Evolutionary conservation across 2,888 invertebrate genomes (phyloP).

Genomic region (Quadroppia sp.): DNA sequence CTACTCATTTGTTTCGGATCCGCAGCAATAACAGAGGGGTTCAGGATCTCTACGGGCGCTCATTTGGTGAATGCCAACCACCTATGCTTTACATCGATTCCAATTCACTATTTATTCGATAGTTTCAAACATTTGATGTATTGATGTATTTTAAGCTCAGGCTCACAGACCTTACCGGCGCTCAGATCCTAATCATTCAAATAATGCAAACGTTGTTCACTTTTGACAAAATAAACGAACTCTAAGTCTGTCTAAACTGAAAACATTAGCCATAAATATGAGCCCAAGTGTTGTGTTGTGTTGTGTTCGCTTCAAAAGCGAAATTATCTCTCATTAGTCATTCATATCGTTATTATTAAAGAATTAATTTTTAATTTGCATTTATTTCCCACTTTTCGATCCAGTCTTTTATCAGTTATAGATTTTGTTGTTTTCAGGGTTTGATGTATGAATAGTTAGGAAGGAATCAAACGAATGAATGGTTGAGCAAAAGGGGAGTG

Average conservation of each 20-base stretch:
- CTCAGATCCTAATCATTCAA: neutral
- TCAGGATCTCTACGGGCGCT: conserved; percentile 10
- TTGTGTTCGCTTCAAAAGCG: neutral
- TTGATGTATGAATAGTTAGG: neutral
- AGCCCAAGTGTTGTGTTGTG: neutral
- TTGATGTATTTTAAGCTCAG: neutral
- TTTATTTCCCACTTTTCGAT: neutral
- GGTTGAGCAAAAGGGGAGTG: conserved; percentile 12
- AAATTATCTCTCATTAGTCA: conserved; percentile 29
- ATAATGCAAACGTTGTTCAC: conserved; percentile 2
- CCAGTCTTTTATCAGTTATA: conserved; percentile 5
- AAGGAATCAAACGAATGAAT: neutral
- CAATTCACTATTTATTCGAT: neutral
- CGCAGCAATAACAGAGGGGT: conserved; percentile 28
- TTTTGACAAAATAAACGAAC: conserved; percentile 4
- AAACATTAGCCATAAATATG: neutral
- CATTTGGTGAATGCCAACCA: conserved; percentile 17
- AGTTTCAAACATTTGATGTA: neutral
- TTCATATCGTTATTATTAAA: conserved; percentile 4
- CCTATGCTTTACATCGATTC: conserved; percentile 24
- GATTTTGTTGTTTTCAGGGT: neutral
- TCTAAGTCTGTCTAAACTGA: neutral
- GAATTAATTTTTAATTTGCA: conserved; percentile 13
- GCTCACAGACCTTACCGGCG: neutral
- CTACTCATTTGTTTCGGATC: conserved; percentile 24